Evolutionary conservation across 2,797 vertebrate species (phyloP).

Genomic region (Myotis planiceps): DNA sequence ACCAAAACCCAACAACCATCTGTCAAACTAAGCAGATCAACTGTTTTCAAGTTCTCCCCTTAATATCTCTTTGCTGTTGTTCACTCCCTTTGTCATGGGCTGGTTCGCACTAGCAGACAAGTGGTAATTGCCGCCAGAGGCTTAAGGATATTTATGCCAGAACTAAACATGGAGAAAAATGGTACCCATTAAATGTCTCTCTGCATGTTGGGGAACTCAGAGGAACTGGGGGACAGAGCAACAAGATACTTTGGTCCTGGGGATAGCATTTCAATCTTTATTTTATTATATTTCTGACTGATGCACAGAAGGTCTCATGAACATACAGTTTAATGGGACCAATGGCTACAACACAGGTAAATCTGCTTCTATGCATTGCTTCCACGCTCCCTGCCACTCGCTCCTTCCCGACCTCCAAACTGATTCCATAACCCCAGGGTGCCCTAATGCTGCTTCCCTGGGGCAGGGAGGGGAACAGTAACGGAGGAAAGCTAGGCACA

Average conservation of each 20-base stretch:
- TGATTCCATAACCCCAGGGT: background rate
- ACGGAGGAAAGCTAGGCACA: background rate
- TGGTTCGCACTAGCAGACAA: constrained; percentile 59
- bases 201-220: background rate
- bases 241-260: background rate
- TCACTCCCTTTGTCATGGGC: constrained; percentile 46
- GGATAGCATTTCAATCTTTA: background rate
- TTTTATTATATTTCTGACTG: background rate
- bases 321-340: background rate
- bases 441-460: background rate
- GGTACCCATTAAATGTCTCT: constrained; percentile 27
- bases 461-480: background rate
- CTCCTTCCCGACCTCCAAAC: background rate
- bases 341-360: background rate
- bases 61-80: constrained; percentile 62
- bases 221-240: background rate
- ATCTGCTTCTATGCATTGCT: background rate
- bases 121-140: constrained; percentile 76
- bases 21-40: constrained; percentile 60
- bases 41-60: constrained; percentile 39
- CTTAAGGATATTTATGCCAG: constrained; percentile 66
- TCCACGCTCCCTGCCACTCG: background rate
- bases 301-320: background rate
- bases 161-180: constrained; percentile 60
- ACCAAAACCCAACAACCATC: constrained; percentile 8